phyloP scores from a whole-genome alignment of 1,140 invertebrate genomes.

The Neotoxoptera formosana region DNA sequence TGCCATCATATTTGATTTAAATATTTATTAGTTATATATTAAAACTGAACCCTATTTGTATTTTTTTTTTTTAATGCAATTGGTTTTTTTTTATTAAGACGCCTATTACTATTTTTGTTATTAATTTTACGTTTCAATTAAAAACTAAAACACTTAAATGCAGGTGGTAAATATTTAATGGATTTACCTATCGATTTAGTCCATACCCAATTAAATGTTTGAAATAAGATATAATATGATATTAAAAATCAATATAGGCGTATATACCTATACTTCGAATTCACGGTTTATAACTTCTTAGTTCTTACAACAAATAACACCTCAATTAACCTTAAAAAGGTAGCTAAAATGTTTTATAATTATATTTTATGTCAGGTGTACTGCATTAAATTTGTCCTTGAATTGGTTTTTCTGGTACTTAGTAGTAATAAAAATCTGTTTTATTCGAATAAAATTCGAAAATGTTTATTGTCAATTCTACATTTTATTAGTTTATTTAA shows the following conservation, averaged over 20 bases:
- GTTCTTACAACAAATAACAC: background rate
- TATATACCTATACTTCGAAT: background rate
- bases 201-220: background rate
- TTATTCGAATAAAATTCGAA: background rate
- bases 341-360: background rate
- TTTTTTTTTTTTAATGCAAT: background rate
- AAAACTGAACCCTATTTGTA: background rate
- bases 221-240: background rate
- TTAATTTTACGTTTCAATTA: background rate
- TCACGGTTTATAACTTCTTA: background rate
- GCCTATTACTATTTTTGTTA: background rate
- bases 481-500: background rate
- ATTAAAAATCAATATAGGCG: background rate
- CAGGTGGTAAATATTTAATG: background rate
- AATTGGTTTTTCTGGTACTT: background rate
- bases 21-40: background rate
- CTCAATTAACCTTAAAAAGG: conserved; percentile 1
- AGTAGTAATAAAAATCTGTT: background rate
- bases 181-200: background rate
- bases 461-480: background rate
- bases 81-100: background rate
- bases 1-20: background rate
- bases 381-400: background rate
- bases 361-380: background rate
- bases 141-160: background rate